A percentile compares a stretch with the other conserved stretches of the same genome.
These are phyloP conservation scores for Scaptomyza cyrtandrae DNA, from an alignment of 2,888 invertebrate species.

Conservation along the genomic window DNA sequence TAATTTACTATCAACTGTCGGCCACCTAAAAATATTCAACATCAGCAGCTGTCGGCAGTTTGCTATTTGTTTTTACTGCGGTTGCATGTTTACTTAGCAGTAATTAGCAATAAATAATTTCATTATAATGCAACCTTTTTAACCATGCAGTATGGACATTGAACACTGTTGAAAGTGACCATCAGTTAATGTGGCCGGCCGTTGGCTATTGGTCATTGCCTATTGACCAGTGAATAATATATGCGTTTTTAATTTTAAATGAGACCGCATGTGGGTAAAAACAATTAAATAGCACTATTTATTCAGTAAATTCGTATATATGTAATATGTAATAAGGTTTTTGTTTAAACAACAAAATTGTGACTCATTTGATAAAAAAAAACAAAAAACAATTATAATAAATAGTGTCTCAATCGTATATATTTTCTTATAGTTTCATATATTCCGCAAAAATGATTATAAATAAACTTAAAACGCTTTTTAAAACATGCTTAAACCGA, in stretches of 20 bases:
- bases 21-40: background rate
- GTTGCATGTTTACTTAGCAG: constrained; percentile 51
- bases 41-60: constrained; percentile 38
- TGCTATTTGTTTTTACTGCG: constrained; percentile 34
- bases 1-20: constrained; percentile 36
- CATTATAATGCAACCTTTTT: constrained; percentile 60
- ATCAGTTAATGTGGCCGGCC: constrained; percentile 8
- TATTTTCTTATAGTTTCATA: too few species aligned
- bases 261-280: background rate
- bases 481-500: background rate
- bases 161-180: background rate
- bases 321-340: background rate
- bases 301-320: background rate
- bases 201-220: background rate
- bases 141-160: constrained; percentile 43
- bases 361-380: background rate
- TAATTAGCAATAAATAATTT: constrained; percentile 72
- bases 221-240: background rate
- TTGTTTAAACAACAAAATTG: background rate
- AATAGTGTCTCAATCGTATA: too few species aligned
- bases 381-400: too few species aligned
- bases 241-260: background rate
- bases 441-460: too few species aligned
- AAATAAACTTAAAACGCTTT: too few species aligned
- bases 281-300: background rate